Evolutionary conservation across 2,888 invertebrate species (phyloP), one percentile per base, ranked within the genome.

Genomic region (Ophion ellenae): DNA sequence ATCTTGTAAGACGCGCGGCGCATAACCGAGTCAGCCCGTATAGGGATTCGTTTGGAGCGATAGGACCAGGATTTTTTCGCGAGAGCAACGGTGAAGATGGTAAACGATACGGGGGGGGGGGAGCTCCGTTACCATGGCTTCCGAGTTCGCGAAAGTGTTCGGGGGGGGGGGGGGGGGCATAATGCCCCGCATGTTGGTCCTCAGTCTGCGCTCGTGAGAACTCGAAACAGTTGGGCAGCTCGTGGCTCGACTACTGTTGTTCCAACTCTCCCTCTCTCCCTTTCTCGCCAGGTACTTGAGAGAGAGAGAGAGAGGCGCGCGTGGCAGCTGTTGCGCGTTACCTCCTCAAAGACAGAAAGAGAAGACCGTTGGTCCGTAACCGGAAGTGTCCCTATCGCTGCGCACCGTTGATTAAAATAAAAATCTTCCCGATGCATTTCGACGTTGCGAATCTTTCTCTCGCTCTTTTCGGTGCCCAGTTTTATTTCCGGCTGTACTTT

Each of bases 271-370:
- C 14, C 47, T 47, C 47, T 47, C 47, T 47, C 47, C 2, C 47
- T 53, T 11, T 53, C 53, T 11, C 53, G 11, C 53, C 0, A 14
- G 63, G 9, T 63, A 36, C 63, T 63, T 11, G 63, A 32, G 32
- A 32, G 32, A 32, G 32, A 32, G 63, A 7, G 0, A 28, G 63
- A 11, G 63, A 28, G 24, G 7, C 53, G 53, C 3, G 4, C 17
- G 66, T 36, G 88, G 88, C 90, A 91, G 90, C 88, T 90, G 90
- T 87, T 81, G 89, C 87, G 86, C 90, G 91, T 90, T 89, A 90
- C 91, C 90, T 89, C 69, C 74, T 63, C 84, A 81, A 61, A 53
- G 17, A 53, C 14, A 17, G 53, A 53, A 2, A 53, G 53, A 53
- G 5, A 78, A 84, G 88, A 90, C 89, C 89, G 89, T 89, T 89